Percentiles rank a stretch among this genome's conserved stretches.
These are phyloP conservation scores for Cyrtodaria siliqua DNA, from an alignment of 2,888 invertebrate genomes.

Conservation along the genomic window DNA sequence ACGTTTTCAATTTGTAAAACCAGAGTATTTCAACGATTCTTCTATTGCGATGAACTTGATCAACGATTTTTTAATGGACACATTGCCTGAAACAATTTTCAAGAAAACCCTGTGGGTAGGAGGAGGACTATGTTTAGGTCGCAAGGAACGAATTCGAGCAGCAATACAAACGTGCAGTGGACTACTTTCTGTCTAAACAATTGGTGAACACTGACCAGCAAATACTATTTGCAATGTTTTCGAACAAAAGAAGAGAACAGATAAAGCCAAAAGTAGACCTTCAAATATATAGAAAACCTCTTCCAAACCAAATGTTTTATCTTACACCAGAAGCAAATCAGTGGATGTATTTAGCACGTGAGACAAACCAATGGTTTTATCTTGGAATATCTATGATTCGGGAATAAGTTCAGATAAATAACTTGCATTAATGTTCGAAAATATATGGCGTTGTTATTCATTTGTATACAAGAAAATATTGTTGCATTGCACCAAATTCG, in stretches of 20 bases:
- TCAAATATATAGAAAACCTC: conserved; percentile 31
- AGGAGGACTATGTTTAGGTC: conserved; percentile 55
- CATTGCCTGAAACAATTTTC: conserved; percentile 41
- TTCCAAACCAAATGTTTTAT: too few relatives aligned
- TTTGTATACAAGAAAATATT: too few relatives aligned
- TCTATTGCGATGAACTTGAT: conserved; percentile 42
- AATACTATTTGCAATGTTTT: conserved; percentile 48
- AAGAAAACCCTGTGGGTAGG: conserved; percentile 60
- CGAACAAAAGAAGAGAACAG: conserved; percentile 18
- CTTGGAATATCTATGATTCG: too few relatives aligned
- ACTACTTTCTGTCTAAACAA: conserved; percentile 33
- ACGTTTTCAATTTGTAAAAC: conserved; percentile 47
- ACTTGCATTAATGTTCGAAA: too few relatives aligned
- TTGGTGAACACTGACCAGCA: conserved; percentile 61
- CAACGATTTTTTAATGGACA: conserved; percentile 4
- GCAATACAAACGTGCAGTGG: conserved; percentile 39
- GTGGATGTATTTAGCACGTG: too few relatives aligned
- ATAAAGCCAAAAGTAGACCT: conserved; percentile 46
- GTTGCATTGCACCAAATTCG: too few relatives aligned
- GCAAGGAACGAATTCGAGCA: conserved; percentile 28
- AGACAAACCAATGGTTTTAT: too few relatives aligned
- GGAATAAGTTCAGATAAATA: too few relatives aligned
- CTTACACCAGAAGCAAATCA: too few relatives aligned
- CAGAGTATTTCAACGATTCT: conserved; percentile 28
- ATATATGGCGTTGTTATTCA: too few relatives aligned